A percentile compares a stretch with the other conserved stretches of the same genome.
phyloP scores from a whole-genome alignment of 2,888 invertebrate species.

The Aphelenchoides bicaudatus region DNA sequence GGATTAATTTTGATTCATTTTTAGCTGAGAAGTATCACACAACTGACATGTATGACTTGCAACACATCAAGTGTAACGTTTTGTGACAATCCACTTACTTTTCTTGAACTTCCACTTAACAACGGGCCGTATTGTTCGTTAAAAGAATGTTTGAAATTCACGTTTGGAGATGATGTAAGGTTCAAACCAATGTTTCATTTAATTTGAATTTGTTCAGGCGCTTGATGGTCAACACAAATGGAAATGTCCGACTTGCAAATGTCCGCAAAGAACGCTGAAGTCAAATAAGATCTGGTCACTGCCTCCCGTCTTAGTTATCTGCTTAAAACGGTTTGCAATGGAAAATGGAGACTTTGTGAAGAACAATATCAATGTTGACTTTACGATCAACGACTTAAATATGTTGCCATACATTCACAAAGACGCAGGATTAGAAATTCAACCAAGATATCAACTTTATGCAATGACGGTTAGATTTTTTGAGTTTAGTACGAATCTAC shows the following conservation, averaged over 20 bases:
- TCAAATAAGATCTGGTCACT: conserved; percentile 46
- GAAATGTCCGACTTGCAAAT: conserved; percentile 53
- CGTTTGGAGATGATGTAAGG: conserved; percentile 20
- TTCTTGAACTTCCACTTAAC: conserved; percentile 21
- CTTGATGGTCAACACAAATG: conserved; percentile 40
- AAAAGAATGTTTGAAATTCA: conserved; percentile 21
- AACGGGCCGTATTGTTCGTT: conserved; percentile 1
- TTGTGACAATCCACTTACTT: conserved; percentile 44
- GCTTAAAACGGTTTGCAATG: conserved; percentile 51
- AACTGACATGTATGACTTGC: conserved; percentile 42
- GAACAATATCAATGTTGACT: conserved; percentile 44
- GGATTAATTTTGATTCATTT: conserved; percentile 20
- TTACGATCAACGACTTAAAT: conserved; percentile 40
- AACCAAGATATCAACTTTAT: conserved; percentile 43
- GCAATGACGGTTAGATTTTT: conserved; percentile 46
- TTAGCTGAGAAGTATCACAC: conserved; percentile 45
- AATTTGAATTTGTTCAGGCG: conserved; percentile 33
- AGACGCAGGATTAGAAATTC: no score
- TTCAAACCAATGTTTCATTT: background rate
- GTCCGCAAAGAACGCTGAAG: conserved; percentile 33
- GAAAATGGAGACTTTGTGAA: conserved; percentile 42
- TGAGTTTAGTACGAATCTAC: conserved; percentile 12
- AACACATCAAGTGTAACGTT: conserved; percentile 45
- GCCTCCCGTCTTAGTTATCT: conserved; percentile 48
- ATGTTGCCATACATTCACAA: conserved; percentile 41